These are phyloP conservation scores for Cyclopterus lumpus DNA, from an alignment of 2,797 vertebrate species.

Conservation along the genomic window DNA sequence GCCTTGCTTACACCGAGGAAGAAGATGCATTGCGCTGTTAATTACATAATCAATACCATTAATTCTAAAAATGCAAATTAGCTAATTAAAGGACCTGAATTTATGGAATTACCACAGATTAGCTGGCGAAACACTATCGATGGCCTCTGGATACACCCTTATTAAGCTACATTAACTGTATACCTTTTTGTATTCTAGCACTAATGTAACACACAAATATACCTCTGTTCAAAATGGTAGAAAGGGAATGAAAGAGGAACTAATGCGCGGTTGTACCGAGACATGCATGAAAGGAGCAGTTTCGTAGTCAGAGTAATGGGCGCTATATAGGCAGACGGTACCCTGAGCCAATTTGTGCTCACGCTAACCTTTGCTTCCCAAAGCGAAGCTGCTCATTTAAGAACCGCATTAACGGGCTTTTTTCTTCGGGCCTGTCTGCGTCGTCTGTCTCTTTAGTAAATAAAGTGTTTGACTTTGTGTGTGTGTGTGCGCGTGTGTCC, in stretches of 20 bases:
- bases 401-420: constrained; percentile 50
- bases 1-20: constrained; percentile 52
- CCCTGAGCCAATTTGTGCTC: constrained; percentile 36
- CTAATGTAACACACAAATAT: constrained; percentile 53
- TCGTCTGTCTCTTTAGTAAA: constrained; percentile 52
- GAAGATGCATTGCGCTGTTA: constrained; percentile 80
- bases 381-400: constrained; percentile 41
- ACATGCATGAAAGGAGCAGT: constrained; percentile 14
- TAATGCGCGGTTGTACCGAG: neutral
- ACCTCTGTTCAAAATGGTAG: constrained; percentile 31
- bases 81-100: constrained; percentile 83
- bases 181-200: constrained; percentile 47
- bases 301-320: constrained; percentile 16
- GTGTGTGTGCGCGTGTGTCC: too few species aligned
- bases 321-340: constrained; percentile 4
- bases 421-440: constrained; percentile 29
- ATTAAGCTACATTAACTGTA: constrained; percentile 75
- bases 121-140: constrained; percentile 79
- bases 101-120: constrained; percentile 85
- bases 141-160: constrained; percentile 71
- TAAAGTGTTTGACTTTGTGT: constrained; percentile 56
- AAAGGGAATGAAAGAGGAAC: constrained; percentile 20
- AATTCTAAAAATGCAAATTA: constrained; percentile 86
- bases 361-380: constrained; percentile 37
- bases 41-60: constrained; percentile 86